Evolutionary conservation across 1,140 invertebrate genomes (phyloP), one percentile per base, ranked within the genome.

Genomic region (Sminthurinus signatus): DNA sequence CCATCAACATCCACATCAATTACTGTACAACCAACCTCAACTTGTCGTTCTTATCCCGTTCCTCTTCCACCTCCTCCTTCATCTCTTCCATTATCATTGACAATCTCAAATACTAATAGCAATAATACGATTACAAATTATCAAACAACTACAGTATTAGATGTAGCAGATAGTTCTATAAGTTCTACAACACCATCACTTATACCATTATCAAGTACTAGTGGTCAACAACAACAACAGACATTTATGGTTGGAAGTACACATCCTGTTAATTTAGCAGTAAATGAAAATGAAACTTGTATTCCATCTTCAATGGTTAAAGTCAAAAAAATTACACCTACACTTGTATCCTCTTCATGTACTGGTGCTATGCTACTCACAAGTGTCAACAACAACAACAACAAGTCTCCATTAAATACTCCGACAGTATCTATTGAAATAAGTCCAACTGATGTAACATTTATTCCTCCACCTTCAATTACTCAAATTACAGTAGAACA

Each of bases 261-360:
- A n/a, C n/a, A n/a, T n/a, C n/a, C n/a, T n/a, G n/a, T n/a, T n/a
- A n/a, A n/a, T n/a, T n/a, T n/a, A n/a, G n/a, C n/a, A n/a, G n/a
- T n/a, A n/a, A n/a, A n/a, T n/a, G n/a, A n/a, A n/a, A n/a, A n/a
- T n/a, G n/a, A n/a, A n/a, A n/a, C n/a, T n/a, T n/a, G n/a, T n/a
- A n/a, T n/a, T n/a, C n/a, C n/a, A n/a, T n/a, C n/a, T n/a, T n/a
- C n/a, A n/a, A n/a, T n/a, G n/a, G n/a, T 17, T 1, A 58, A 29
- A 25, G 8, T 32, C 31, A 56, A 56, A 42, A 56, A 56, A 23
- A 56, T 56, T 39, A 42, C 36, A 4, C 54, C 54, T 36, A 56
- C 54, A 36, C 15, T 56, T 10, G 29, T 56, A 21, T 56, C 54
- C n/a, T 31, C 54, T 14, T 39, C 32, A 4, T 12, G 3, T 12